Evolutionary conservation across 2,113 vertebrate genomes (phyloP), one percentile per base, ranked within the genome.

Genomic region (Scopus umbretta): DNA sequence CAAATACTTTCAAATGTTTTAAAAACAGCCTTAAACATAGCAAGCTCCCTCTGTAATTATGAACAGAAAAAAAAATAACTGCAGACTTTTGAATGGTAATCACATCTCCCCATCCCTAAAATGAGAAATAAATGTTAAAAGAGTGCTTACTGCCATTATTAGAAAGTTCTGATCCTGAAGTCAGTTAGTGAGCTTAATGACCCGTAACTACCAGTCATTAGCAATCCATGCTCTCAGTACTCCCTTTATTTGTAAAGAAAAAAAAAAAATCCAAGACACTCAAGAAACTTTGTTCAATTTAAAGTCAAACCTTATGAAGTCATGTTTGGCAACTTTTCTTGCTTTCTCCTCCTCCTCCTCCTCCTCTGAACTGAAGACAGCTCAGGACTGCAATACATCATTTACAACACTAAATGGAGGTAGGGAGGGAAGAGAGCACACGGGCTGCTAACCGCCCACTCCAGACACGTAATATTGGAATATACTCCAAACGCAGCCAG

Each of bases 231-330:
- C 85, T 93, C 94, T 96, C 91, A 80, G 91, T 78, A 86, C 86
- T 96, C 85, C 89, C 87, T 97, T 97, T 97, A 95, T 96, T 97
- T 96, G 92, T 92, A 65, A 96, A 97, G 94, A 62, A 72, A 79
- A 63, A 82, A 82, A 82, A 88, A 88, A 92, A 75, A 87, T 66
- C 96, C 95, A 90, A 98, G 92, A 96, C n/a, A 40, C 85, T 97
- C 79, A 86, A 97, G 90, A 97, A 98, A 96, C 90, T 97, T 97
- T 45, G 70, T 88, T 97, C 94, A 95, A 70, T 97, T 96, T 97
- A 86, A 96, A 98, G 97, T 95, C 95, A 98, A 98, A 97, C 92
- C 82, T 96, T 90, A 97, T 97, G 97, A 98, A 98, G 97, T 98
- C 96, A 98, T 97, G 97, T 96, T 97, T 98, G 98, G 98, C 97